Base-by-base conservation (phyloP, 2,888 invertebrate genomes). In the Linnaemya tessellans region DNA sequence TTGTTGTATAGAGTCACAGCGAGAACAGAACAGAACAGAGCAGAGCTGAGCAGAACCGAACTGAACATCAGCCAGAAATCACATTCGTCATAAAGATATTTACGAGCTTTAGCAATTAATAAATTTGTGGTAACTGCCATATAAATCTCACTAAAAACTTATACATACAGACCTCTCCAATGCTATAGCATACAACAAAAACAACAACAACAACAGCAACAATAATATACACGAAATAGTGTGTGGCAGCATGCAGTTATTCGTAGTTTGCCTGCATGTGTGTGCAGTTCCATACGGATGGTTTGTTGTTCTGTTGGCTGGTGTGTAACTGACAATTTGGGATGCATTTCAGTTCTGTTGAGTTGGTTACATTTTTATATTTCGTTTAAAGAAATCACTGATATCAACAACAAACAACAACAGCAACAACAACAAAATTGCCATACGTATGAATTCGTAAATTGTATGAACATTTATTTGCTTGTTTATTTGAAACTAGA, bases 31-130 rank as follows among this genome's bases (percentile, higher is more conserved):
- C 68, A 9, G 43, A 54, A 15, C 68, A 20, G 25, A 58, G 18
- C 77, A 41, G 35, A 75, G 56, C 20, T 73, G 35, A 75, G 56
- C 20, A 65, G 35, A 60, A 80, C 43, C 49, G 30, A 67, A 80
- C 35, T 56, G 78, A 84, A 86, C 80, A 86, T 87, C 84, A 80
- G 77, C 80, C 85, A 75, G 84, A 86, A 87, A 83, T 86, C 87
- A 87, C 90, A 89, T 89, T 88, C 88, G 90, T 90, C 91, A 90
- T 90, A 91, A 91, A 91, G 88, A 86, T 89, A 89, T 90, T 90
- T 91, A 90, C 89, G 89, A 87, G 86, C 84, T 84, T 86, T 87
- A 88, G 89, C 89, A 91, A 91, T 90, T 90, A 91, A 90, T 91
- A 90, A 90, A 90, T 91, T 89, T 89, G 88, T 88, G 88, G 86